These are phyloP conservation scores for Todiramphus saurophagus DNA, from an alignment of 2,113 vertebrate species.

Conservation along the genomic window DNA sequence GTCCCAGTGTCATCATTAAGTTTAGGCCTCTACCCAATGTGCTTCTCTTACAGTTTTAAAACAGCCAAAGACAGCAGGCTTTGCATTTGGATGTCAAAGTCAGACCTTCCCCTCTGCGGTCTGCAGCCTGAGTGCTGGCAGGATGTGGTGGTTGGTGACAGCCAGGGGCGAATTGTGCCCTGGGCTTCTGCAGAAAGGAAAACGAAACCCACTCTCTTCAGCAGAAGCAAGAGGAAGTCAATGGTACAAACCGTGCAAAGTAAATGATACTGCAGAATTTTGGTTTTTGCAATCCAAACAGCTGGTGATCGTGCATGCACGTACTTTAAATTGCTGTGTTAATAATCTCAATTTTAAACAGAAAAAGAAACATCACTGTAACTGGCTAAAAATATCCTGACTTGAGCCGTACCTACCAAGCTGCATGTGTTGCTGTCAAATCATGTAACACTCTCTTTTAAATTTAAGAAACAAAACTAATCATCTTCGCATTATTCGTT, in stretches of 20 bases:
- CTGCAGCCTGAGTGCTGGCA: fast-evolving
- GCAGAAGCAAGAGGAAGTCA: conserved; percentile 6
- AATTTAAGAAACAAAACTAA: background rate
- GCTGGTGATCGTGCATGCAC: background rate
- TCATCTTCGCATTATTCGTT: background rate
- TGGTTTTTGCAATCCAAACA: background rate
- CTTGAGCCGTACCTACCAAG: background rate
- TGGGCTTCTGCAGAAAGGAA: background rate
- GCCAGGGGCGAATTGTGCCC: background rate
- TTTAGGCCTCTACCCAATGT: background rate
- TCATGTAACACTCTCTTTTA: background rate
- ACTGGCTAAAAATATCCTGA: background rate
- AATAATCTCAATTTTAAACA: background rate
- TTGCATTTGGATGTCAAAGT: background rate
- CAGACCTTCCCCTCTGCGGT: background rate
- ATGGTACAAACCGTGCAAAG: background rate
- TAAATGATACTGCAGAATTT: background rate
- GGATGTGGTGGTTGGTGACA: background rate
- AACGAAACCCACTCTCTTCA: background rate
- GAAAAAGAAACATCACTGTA: background rate
- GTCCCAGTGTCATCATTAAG: background rate
- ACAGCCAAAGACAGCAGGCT: background rate
- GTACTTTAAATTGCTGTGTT: background rate
- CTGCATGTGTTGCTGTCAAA: background rate
- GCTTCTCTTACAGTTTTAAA: background rate